Evolutionary conservation across 2,113 vertebrate species (phyloP).

Genomic region (Illadopsis cleaveri): DNA sequence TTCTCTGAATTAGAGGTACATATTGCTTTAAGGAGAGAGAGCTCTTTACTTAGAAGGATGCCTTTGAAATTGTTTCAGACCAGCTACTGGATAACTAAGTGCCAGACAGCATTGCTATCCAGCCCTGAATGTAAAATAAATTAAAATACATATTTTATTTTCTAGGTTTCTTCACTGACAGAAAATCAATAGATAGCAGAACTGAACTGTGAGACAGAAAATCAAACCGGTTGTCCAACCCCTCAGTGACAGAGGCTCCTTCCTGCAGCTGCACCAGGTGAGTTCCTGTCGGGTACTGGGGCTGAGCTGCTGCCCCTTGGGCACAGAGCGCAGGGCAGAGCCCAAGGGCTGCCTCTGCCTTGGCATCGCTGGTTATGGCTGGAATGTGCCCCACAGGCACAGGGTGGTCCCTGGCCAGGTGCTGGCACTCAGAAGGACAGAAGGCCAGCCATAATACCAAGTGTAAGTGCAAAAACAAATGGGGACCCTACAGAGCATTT

Average conservation of each 20-base stretch:
- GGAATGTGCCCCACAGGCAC: slow-evolving; percentile 40
- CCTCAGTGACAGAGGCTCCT: background rate
- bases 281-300: rapidly evolving
- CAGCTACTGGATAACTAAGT: background rate
- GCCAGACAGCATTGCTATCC: background rate
- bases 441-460: background rate
- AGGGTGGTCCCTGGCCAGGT: slow-evolving; percentile 41
- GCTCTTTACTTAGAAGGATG: background rate
- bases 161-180: background rate
- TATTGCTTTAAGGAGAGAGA: background rate
- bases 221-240: background rate
- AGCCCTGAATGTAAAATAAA: slow-evolving; percentile 3
- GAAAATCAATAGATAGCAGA: background rate
- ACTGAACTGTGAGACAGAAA: background rate
- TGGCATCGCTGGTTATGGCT: background rate
- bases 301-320: slow-evolving; percentile 6
- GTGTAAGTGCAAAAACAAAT: slow-evolving; percentile 69
- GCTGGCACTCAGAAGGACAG: background rate
- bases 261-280: background rate
- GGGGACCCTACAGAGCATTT: background rate
- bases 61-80: slow-evolving; percentile 18
- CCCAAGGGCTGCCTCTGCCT: background rate
- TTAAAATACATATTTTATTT: slow-evolving; percentile 22
- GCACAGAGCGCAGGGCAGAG: slow-evolving; percentile 31
- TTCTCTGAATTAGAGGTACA: background rate